Conservation (phyloP, 2,797 vertebrate genomes). For the Gallinago stenura region DNA sequence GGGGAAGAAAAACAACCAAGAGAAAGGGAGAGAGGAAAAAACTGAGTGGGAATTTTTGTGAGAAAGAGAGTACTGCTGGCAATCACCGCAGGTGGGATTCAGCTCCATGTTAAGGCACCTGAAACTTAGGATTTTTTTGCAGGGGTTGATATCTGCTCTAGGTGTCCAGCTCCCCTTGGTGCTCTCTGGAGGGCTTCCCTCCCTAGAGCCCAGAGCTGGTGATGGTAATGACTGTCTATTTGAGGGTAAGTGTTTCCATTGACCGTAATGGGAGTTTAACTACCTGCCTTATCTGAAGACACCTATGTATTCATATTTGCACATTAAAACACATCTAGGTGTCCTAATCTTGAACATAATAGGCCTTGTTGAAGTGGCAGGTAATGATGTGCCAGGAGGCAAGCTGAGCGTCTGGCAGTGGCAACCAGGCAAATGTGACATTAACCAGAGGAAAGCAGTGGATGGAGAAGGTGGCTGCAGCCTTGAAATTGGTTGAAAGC, state of each 20-base stretch:
- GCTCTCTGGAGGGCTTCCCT: background rate
- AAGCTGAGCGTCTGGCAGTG: background rate
- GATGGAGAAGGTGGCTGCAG: background rate
- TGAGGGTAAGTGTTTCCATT: background rate
- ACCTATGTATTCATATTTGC: background rate
- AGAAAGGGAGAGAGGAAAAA: background rate
- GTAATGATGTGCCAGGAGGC: background rate
- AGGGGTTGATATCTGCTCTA: background rate
- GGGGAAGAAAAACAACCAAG: background rate
- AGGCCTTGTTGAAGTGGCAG: background rate
- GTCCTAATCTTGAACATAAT: background rate
- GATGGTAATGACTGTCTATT: background rate
- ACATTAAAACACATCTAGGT: background rate
- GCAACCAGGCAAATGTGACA: background rate
- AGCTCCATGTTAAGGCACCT: background rate
- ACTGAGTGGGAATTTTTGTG: background rate
- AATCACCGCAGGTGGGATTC: background rate
- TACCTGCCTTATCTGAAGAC: background rate
- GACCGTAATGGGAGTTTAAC: background rate
- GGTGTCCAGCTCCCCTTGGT: background rate
- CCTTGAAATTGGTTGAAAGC: background rate
- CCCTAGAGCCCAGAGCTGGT: background rate
- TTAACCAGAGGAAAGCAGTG: background rate
- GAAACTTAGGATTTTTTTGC: background rate
- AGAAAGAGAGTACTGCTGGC: background rate